phyloP scores from a whole-genome alignment of 2,888 invertebrate species.

The Diadromus collaris region DNA sequence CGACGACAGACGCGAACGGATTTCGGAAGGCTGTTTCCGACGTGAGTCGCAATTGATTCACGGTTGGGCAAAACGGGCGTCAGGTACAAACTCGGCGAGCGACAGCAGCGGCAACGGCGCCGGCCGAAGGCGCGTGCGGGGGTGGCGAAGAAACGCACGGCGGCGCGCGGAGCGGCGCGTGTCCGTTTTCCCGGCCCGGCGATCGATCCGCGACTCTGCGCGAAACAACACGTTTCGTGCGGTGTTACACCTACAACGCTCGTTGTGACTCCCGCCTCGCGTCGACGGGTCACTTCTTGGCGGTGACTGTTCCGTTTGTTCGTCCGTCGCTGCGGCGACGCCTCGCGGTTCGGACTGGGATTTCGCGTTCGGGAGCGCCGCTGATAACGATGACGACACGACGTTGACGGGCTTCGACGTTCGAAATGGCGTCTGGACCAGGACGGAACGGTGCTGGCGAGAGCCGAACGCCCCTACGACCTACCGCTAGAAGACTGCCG shows the following conservation, averaged over 20 bases:
- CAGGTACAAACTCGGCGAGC: constrained; percentile 39
- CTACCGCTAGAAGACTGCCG: no score
- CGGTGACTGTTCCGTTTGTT: neutral
- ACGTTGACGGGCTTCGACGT: no score
- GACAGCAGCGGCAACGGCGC: constrained; percentile 27
- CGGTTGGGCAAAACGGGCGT: constrained; percentile 53
- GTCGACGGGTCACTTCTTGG: neutral
- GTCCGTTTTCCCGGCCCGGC: constrained; percentile 43
- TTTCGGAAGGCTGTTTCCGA: constrained; percentile 35
- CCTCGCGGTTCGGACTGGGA: no score
- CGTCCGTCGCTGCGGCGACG: neutral
- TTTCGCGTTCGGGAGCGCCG: no score
- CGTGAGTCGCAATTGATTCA: constrained; percentile 42
- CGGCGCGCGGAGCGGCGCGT: constrained; percentile 51
- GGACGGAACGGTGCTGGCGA: no score
- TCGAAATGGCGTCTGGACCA: no score
- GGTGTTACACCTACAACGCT: neutral
- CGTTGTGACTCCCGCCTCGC: neutral
- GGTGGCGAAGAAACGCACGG: constrained; percentile 45
- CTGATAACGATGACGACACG: no score
- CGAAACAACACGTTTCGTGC: constrained; percentile 17
- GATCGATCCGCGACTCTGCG: constrained; percentile 54
- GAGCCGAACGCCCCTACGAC: no score
- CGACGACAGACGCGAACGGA: constrained; percentile 36
- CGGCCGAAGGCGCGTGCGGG: constrained; percentile 43